A percentile compares a stretch with the other conserved stretches of the same genome.
These are phyloP conservation scores for Sterrhoptilus dennistouni DNA, from an alignment of 2,113 vertebrate genomes.

Conservation along the genomic window DNA sequence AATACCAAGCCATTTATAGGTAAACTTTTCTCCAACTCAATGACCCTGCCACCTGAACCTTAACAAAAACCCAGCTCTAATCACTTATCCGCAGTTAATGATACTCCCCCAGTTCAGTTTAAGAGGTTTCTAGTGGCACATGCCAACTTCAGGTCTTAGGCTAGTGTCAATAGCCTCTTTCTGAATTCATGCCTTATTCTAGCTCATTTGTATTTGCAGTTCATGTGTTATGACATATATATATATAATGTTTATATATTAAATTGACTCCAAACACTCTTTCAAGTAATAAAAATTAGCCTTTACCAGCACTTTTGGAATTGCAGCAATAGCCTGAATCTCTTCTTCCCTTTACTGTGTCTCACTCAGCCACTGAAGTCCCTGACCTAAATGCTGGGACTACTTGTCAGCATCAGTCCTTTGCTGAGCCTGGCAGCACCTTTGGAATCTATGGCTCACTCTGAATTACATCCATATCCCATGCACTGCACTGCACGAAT, in stretches of 20 bases:
- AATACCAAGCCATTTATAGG: background rate
- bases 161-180: background rate
- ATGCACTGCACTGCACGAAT: background rate
- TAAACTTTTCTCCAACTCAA: background rate
- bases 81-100: background rate
- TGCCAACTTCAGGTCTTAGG: background rate
- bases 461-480: background rate
- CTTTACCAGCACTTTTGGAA: background rate
- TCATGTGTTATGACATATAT: background rate
- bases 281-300: background rate
- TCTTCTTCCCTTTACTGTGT: background rate
- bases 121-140: background rate
- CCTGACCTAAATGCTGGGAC: background rate
- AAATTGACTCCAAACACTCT: background rate
- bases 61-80: background rate
- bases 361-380: background rate
- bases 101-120: background rate
- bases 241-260: background rate
- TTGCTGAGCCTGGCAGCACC: background rate
- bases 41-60: background rate
- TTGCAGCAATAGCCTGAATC: background rate
- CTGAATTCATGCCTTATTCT: background rate
- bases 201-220: background rate
- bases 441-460: background rate
- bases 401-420: background rate